A percentile compares a stretch with the other conserved stretches of the same genome.
Conservation (phyloP, 2,888 invertebrate genomes). For the Rotaria magnacalcarata region DNA sequence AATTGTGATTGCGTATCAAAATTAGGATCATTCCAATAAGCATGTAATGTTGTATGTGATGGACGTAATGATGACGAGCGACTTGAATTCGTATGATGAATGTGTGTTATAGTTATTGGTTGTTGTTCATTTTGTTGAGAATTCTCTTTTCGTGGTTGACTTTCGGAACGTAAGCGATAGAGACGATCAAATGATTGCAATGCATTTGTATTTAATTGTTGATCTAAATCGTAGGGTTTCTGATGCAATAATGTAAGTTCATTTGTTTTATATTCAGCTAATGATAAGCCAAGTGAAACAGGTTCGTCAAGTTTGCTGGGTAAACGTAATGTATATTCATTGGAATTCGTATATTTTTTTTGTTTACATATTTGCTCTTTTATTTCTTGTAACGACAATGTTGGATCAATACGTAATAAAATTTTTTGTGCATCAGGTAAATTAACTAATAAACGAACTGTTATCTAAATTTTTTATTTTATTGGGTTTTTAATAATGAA, state of each 20-base stretch:
- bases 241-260: background rate
- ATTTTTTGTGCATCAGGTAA: constrained; percentile 19
- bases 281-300: background rate
- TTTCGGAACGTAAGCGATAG: background rate
- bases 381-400: constrained; percentile 26
- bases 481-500: background rate
- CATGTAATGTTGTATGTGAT: constrained; percentile 27
- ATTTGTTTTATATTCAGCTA: constrained; percentile 37
- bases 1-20: constrained; percentile 30
- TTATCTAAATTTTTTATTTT: background rate
- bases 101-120: background rate
- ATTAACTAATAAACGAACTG: constrained; percentile 33
- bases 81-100: background rate
- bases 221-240: background rate
- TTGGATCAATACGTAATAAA: constrained; percentile 18
- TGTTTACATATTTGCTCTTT: constrained; percentile 36
- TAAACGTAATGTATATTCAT: constrained; percentile 26
- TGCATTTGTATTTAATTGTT: background rate
- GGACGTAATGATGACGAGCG: constrained; percentile 31
- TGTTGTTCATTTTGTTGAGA: background rate
- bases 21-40: constrained; percentile 28
- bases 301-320: background rate
- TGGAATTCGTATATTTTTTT: background rate
- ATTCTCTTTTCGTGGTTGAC: constrained; percentile 1
- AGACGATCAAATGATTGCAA: constrained; percentile 15